phyloP scores from a whole-genome alignment of 2,113 vertebrate genomes.

The Notarius lentiginosus region DNA sequence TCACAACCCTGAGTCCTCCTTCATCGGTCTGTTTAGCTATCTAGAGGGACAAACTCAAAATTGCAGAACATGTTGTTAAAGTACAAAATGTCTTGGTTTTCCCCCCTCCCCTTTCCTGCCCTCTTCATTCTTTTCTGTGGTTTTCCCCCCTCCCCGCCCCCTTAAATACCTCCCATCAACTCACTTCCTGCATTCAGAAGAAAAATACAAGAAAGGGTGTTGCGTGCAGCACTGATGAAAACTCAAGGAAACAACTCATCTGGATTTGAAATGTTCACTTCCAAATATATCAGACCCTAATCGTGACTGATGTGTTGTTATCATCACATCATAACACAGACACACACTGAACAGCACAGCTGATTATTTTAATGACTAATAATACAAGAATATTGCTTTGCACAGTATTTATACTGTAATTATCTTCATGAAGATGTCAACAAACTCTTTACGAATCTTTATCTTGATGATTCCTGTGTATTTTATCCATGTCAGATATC shows the following conservation, averaged over 20 bases:
- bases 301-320: not conserved
- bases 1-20: not conserved
- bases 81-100: constrained; percentile 18
- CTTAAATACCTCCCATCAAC: not conserved
- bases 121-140: not conserved
- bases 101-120: not conserved
- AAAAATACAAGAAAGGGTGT: constrained; percentile 7
- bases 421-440: not conserved
- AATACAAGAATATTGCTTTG: not conserved
- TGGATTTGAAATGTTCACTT: not conserved
- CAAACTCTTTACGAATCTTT: not conserved
- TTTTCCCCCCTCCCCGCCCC: not conserved
- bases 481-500: not conserved
- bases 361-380: not conserved
- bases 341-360: not conserved
- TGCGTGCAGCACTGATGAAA: not conserved
- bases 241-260: not conserved
- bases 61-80: constrained; percentile 33
- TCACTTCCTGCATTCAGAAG: not conserved
- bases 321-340: too few species aligned
- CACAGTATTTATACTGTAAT: not conserved
- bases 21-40: not conserved
- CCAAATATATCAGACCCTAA: not conserved
- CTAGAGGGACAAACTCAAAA: not conserved
- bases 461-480: not conserved